phyloP scores from a whole-genome alignment of 2,888 invertebrate species.

The Dinocampus coccinellae region DNA sequence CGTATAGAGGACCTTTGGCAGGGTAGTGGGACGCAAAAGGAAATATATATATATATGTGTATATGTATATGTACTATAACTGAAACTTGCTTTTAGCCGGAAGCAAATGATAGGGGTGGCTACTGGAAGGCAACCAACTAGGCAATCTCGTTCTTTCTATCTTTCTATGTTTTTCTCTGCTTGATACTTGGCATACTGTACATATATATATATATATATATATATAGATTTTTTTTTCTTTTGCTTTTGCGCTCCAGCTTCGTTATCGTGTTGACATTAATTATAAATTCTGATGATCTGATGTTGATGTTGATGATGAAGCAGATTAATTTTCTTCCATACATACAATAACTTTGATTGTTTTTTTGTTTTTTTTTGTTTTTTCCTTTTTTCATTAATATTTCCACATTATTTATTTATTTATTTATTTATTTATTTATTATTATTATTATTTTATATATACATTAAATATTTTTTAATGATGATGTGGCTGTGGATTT shows the following conservation, averaged over 20 bases:
- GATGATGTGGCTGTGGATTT: background rate
- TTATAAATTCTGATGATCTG: too few relatives aligned
- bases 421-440: background rate
- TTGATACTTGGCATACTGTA: background rate
- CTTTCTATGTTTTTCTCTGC: slow-evolving; percentile 8
- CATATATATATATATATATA: background rate
- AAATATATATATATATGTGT: background rate
- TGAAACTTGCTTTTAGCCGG: slow-evolving; percentile 46
- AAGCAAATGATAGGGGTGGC: slow-evolving; percentile 56
- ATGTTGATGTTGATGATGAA: too few relatives aligned
- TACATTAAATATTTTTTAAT: background rate
- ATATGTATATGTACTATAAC: background rate
- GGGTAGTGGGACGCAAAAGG: background rate
- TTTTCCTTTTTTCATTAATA: too few relatives aligned
- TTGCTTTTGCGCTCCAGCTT: background rate
- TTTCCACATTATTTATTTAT: background rate
- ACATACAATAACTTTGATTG: too few relatives aligned
- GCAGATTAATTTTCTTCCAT: too few relatives aligned
- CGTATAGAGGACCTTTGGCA: slow-evolving; percentile 10
- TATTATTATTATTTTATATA: background rate
- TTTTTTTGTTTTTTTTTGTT: too few relatives aligned
- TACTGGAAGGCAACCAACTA: slow-evolving; percentile 38
- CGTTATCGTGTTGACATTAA: background rate
- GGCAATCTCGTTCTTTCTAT: slow-evolving; percentile 38
- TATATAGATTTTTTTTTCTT: background rate